Evolutionary conservation across 2,888 invertebrate species (phyloP), one percentile per base, ranked within the genome.

Genomic region (Plagiodera versicolora): DNA sequence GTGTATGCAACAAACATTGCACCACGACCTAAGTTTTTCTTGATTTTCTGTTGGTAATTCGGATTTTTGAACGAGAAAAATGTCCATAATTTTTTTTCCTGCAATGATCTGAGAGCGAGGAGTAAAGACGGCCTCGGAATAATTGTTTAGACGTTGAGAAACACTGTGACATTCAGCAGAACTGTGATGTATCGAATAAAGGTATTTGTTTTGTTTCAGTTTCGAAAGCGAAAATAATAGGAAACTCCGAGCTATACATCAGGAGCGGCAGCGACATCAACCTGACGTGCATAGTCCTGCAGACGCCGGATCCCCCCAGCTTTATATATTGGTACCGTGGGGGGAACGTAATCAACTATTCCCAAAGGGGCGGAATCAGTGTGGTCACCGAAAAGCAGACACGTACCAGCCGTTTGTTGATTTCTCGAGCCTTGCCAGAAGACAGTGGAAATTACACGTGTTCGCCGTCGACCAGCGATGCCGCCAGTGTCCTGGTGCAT

Each of bases 391-490:
- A 92, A 79, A 91, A 92, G 77, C 89, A 91, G 65, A 89, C 91
- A 64, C 88, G 92, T 64, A 93, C 92, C 63, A 92, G 92, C 74
- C 88, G 91, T 68, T 85, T 94, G 69, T 85, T 92, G 72, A 92
- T 94, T 76, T 90, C 92, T 56, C 87, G 91, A 72, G 94, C 94
- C 52, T 87, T 90, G 69, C 87, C 92, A 45, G 72, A 88, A 64
- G 93, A 94, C 83, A 92, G 89, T 56, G 94, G 94, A 70, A 94
- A 94, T 83, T 94, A 94, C 80, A 94, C 94, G 61, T 94, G 94
- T 79, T 89, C 90, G 58, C 94, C 94, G 10, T 80, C 79, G 14
- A 77, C 77, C 66, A 79, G 84, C 50, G 84, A 85, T 69, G 82
- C 83, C 17, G 85, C 84, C 53, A 83, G 83, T 72, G 84, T 85